phyloP scores from a whole-genome alignment of 2,113 vertebrate species.

The Porphyrio hochstetteri region DNA sequence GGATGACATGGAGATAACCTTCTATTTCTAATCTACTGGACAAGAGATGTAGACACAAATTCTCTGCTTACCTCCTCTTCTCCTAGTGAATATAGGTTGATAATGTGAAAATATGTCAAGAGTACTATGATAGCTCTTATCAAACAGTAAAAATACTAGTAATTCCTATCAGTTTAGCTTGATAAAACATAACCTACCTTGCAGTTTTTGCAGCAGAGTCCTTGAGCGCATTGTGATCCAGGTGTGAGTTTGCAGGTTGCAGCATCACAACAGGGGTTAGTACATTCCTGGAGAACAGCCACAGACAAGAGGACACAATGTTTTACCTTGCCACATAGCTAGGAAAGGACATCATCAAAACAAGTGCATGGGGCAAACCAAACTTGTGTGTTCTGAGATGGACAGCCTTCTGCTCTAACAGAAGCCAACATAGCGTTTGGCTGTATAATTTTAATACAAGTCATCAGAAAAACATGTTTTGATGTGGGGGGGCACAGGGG shows the following conservation, averaged over 20 bases:
- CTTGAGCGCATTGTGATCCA: constrained; percentile 81
- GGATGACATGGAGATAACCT: not conserved
- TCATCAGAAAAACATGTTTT: not conserved
- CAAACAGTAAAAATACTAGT: not conserved
- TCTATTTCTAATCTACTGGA: not conserved
- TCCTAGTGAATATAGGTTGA: not conserved
- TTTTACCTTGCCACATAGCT: not conserved
- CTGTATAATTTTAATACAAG: not conserved
- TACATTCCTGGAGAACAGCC: constrained; percentile 76
- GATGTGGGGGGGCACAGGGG: not conserved
- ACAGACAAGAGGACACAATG: not conserved
- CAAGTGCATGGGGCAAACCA: fast-evolving
- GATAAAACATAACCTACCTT: constrained; percentile 71
- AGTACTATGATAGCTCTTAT: not conserved
- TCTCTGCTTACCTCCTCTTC: not conserved
- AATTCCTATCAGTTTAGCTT: not conserved
- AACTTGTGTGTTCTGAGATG: not conserved
- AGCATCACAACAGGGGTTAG: constrained; percentile 82
- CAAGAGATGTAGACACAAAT: not conserved
- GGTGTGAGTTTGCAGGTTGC: constrained; percentile 81
- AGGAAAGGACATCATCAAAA: not conserved
- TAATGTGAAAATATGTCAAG: not conserved
- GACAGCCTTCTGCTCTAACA: not conserved
- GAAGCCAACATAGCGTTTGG: not conserved
- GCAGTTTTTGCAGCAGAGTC: constrained; percentile 84